Conservation (phyloP, 2,797 vertebrate genomes). For the Propithecus perrieri region DNA sequence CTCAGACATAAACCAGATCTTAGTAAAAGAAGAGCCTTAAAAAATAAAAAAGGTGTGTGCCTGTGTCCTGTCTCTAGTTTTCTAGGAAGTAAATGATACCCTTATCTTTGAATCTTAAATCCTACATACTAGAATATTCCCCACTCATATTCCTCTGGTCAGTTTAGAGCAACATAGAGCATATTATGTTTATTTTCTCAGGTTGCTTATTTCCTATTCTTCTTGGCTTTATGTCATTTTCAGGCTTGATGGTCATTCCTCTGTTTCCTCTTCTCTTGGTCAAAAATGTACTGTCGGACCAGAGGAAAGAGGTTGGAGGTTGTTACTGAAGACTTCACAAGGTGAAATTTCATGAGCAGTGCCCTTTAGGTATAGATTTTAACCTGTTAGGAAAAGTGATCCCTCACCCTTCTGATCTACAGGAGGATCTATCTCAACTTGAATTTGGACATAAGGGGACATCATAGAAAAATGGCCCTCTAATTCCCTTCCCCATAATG, state of each 20-base stretch:
- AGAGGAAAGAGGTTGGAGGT: neutral
- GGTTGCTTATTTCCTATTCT: neutral
- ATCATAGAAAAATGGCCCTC: neutral
- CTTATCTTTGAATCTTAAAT: neutral
- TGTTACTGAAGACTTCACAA: neutral
- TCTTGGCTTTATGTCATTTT: neutral
- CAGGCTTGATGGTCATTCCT: neutral
- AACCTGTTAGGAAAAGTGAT: neutral
- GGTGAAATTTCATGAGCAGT: neutral
- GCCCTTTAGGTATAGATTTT: neutral
- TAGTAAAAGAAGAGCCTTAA: neutral
- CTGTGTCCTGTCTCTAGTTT: neutral
- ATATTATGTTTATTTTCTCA: neutral
- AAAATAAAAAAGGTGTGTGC: neutral
- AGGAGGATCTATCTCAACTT: neutral
- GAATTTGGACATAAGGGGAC: neutral
- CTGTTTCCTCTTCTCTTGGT: neutral
- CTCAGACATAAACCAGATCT: neutral
- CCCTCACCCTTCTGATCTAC: neutral
- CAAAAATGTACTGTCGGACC: neutral
- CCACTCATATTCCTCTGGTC: neutral
- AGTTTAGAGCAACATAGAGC: neutral
- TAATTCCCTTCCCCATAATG: too few species aligned
- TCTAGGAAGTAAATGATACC: neutral
- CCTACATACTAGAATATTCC: neutral